Percentiles rank a stretch among this genome's conserved stretches.
Conservation (phyloP, 2,888 invertebrate genomes). For the Perizoma flavofasciatum region DNA sequence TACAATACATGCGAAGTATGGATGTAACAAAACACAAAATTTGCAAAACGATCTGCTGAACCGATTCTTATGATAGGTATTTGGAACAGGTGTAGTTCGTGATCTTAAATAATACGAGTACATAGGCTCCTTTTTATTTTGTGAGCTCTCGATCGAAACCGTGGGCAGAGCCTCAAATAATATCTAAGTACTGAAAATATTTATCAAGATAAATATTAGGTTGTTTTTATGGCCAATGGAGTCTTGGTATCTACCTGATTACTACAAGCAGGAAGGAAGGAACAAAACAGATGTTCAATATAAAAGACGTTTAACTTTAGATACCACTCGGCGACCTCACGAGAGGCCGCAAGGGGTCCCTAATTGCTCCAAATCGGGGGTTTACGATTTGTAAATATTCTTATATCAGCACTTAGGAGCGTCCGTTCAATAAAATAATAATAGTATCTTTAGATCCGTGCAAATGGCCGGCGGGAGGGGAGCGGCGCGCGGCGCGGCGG, state of each 20-base stretch:
- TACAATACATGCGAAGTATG: too few species aligned
- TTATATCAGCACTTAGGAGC: conserved; percentile 75
- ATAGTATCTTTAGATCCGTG: conserved; percentile 79
- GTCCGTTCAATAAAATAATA: conserved; percentile 83
- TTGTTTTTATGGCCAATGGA: too few species aligned
- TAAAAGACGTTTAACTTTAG: conserved; percentile 39
- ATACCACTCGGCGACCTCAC: conserved; percentile 35
- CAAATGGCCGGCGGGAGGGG: conserved; percentile 79
- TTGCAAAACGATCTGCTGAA: too few species aligned
- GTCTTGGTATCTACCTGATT: too few species aligned
- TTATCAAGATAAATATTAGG: background rate
- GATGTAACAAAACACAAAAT: too few species aligned
- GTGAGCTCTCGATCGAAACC: too few species aligned
- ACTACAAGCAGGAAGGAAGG: conserved; percentile 4
- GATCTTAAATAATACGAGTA: too few species aligned
- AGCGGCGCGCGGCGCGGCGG: conserved; percentile 46
- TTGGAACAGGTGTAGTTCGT: too few species aligned
- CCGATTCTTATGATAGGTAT: too few species aligned
- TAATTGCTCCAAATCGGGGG: conserved; percentile 61
- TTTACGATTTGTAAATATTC: conserved; percentile 74
- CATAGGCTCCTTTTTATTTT: too few species aligned
- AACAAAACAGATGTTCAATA: conserved; percentile 28
- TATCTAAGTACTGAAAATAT: too few species aligned
- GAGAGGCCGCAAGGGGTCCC: conserved; percentile 43
- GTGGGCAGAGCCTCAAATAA: too few species aligned